A percentile compares a stretch with the other conserved stretches of the same genome.
Conservation (phyloP, 2,113 vertebrate genomes). For the Heptranchias perlo region DNA sequence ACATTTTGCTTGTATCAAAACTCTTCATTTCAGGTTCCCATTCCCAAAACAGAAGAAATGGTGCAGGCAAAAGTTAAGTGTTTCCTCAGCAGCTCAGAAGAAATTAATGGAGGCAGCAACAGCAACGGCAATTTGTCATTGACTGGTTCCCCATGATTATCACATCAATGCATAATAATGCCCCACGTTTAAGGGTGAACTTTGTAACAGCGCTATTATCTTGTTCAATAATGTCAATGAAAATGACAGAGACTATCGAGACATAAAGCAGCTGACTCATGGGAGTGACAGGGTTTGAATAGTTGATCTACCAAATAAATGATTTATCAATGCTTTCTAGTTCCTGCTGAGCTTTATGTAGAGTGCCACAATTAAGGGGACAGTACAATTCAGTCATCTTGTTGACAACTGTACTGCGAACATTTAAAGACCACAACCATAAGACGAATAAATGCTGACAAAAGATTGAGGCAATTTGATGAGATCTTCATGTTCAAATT, state of each 20-base stretch:
- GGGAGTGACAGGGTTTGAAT: background rate
- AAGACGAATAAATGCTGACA: background rate
- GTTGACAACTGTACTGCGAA: background rate
- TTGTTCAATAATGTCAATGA: background rate
- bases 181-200: background rate
- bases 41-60: background rate
- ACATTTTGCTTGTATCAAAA: background rate
- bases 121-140: background rate
- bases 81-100: background rate
- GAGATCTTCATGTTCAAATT: background rate
- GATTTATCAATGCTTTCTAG: background rate
- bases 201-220: background rate
- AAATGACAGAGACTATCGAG: background rate
- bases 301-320: background rate
- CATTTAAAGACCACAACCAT: background rate
- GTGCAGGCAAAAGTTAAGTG: background rate
- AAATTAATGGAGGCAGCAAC: background rate
- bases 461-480: background rate
- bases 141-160: background rate
- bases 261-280: background rate
- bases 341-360: background rate
- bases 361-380: background rate
- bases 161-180: constrained; percentile 9
- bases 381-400: background rate
- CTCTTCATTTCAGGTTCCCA: background rate